phyloP scores from a whole-genome alignment of 1,140 invertebrate genomes.

The Ips nitidus region DNA sequence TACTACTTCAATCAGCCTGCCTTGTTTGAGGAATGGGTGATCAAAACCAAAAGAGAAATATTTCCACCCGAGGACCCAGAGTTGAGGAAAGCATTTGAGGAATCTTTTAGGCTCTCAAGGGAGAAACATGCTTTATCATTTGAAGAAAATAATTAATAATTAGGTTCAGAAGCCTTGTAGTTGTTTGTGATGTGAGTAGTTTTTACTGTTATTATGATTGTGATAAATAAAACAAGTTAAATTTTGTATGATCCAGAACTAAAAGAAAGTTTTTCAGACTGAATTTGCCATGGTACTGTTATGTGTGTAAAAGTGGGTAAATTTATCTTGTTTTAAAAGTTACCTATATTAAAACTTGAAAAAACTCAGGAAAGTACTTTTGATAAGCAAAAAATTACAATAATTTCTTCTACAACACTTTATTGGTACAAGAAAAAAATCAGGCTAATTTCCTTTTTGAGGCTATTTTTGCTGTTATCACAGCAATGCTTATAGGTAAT shows the following conservation, averaged over 20 bases:
- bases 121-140: conserved; percentile 54
- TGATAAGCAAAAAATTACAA: too few relatives aligned
- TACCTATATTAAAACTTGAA: too few relatives aligned
- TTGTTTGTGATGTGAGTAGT: conserved; percentile 1
- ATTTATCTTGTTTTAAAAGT: background rate
- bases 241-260: background rate
- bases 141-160: background rate
- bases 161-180: background rate
- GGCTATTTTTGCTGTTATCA: conserved; percentile 8
- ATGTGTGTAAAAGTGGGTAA: conserved; percentile 15
- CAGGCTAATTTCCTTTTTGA: conserved; percentile 16
- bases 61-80: conserved; percentile 68
- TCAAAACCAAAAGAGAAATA: conserved; percentile 65
- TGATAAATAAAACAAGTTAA: conserved; percentile 1
- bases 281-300: conserved; percentile 2
- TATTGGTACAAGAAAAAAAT: background rate
- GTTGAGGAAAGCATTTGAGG: conserved; percentile 59
- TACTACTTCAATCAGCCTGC: conserved; percentile 84
- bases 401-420: too few relatives aligned
- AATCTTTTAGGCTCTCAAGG: conserved; percentile 60
- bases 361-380: too few relatives aligned
- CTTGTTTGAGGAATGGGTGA: conserved; percentile 79
- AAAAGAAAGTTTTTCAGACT: conserved; percentile 7
- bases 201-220: background rate
- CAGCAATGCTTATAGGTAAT: conserved; percentile 22